Evolutionary conservation across 2,797 vertebrate species (phyloP), one percentile per base, ranked within the genome.

Genomic region (Esox masquinongy): DNA sequence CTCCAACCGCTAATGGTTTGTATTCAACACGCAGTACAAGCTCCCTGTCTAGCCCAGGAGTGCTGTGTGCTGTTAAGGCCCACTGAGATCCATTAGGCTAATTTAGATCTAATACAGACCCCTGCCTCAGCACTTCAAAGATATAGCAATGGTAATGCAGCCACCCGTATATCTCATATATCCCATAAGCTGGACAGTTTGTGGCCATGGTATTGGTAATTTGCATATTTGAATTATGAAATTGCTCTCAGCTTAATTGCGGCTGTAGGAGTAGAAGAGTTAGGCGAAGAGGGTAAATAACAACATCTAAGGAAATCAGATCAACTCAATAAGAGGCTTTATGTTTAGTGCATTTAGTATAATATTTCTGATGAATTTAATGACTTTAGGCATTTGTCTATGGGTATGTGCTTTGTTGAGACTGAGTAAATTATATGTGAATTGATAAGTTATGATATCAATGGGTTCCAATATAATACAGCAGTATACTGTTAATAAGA

Each of bases 141-240:
- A 74, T 77, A 87, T 82, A 82, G 75, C 83, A 9, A 66, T 49
- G 73, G 16, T 61, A 26, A 22, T 61, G 22, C 56, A 61, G 6
- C 22, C 79, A 0, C 67, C 85, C 85, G 83, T 77, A 80, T 79
- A 11, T 12, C 56, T 81, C 87, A 86, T 88, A 83, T 86, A 82
- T 77, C 67, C 51, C 29, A 50, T 68, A 81, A 77, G 75, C 56
- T 76, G 75, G 83, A 81, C 82, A 82, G 81, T 86, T 87, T 83
- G 80, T 79, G 80, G 83, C 80, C 78, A 49, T 80, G 7, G 74
- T 82, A 72, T 85, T 70, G 79, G 87, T 73, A 87, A 90, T 93
- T 89, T 92, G 89, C 90, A 91, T 89, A 87, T 85, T 89, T 89
- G 86, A 92, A 88, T 87, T 83, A 84, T 85, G 85, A 87, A 89